These are phyloP conservation scores for Megalops atlanticus DNA, from an alignment of 2,113 vertebrate species.

Conservation along the genomic window DNA sequence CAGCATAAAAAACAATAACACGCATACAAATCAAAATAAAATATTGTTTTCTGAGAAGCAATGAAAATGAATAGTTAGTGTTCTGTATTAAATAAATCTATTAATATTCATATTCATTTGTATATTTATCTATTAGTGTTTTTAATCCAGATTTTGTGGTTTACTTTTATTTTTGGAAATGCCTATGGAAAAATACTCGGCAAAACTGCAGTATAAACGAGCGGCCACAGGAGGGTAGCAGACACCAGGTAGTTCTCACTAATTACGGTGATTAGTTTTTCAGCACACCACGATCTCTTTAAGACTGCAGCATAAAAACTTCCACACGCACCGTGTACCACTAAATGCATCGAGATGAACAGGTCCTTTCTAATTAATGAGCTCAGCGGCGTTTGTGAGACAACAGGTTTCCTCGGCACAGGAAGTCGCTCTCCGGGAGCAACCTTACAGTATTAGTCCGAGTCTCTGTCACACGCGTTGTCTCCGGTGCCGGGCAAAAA, in stretches of 20 bases:
- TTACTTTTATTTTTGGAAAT: neutral
- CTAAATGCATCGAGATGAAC: neutral
- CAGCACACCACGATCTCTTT: neutral
- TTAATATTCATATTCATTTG: neutral
- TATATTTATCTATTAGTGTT: neutral
- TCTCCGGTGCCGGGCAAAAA: neutral
- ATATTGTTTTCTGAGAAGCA: neutral
- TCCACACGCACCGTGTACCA: neutral
- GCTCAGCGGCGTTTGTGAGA: neutral
- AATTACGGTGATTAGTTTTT: neutral
- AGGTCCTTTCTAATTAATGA: neutral
- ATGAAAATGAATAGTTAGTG: neutral
- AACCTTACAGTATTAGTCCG: neutral
- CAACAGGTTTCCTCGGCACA: neutral
- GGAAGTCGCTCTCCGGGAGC: neutral
- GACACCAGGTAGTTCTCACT: neutral
- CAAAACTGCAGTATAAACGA: neutral
- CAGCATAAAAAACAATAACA: neutral
- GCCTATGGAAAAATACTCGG: neutral
- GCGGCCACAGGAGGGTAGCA: constrained; percentile 17
- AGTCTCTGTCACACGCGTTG: neutral
- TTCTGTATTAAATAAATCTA: neutral
- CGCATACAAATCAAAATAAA: constrained; percentile 19
- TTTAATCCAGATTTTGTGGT: neutral
- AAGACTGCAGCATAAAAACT: neutral